A percentile compares a stretch with the other conserved stretches of the same genome.
Evolutionary conservation across 1,140 invertebrate species (phyloP).

Genomic region (Ganaspis sp.): DNA sequence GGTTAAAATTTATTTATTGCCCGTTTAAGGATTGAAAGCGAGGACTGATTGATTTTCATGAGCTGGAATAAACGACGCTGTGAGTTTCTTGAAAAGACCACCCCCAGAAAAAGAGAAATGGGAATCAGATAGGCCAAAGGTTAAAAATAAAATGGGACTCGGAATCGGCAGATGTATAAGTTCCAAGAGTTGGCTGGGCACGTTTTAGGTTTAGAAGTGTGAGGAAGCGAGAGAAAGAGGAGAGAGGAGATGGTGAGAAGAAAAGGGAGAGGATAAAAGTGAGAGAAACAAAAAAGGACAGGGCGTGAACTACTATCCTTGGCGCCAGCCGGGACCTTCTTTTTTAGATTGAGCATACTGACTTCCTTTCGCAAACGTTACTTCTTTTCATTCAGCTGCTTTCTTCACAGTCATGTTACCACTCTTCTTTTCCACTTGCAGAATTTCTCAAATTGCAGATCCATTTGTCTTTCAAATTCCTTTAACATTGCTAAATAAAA

Average conservation of each 20-base stretch:
- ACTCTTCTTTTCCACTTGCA: not conserved
- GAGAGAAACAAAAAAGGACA: slow-evolving; percentile 35
- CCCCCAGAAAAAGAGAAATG: slow-evolving; percentile 22
- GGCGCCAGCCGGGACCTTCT: slow-evolving; percentile 44
- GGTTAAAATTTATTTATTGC: too few species aligned
- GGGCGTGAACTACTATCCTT: slow-evolving; percentile 45
- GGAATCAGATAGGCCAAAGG: slow-evolving; percentile 37
- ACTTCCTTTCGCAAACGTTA: slow-evolving; percentile 34
- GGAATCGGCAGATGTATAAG: slow-evolving; percentile 39
- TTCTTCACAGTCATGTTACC: not conserved
- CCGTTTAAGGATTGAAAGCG: not conserved
- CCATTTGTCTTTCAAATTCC: too few species aligned
- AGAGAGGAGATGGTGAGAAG: slow-evolving; percentile 17
- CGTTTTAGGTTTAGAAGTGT: slow-evolving; percentile 13
- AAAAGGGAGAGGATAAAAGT: slow-evolving; percentile 34
- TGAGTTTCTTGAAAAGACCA: not conserved
- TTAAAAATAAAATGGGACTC: slow-evolving; percentile 44
- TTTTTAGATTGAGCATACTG: slow-evolving; percentile 46
- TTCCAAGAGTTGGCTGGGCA: slow-evolving; percentile 23
- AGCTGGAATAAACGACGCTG: not conserved
- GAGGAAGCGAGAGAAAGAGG: slow-evolving; percentile 39
- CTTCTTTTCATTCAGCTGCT: slow-evolving; percentile 22
- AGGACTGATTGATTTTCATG: not conserved
- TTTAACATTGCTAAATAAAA: too few species aligned
- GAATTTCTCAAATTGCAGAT: not conserved